A percentile compares a stretch with the other conserved stretches of the same genome.
phyloP scores from a whole-genome alignment of 1,140 invertebrate species.

The Conopomorpha cramerella region DNA sequence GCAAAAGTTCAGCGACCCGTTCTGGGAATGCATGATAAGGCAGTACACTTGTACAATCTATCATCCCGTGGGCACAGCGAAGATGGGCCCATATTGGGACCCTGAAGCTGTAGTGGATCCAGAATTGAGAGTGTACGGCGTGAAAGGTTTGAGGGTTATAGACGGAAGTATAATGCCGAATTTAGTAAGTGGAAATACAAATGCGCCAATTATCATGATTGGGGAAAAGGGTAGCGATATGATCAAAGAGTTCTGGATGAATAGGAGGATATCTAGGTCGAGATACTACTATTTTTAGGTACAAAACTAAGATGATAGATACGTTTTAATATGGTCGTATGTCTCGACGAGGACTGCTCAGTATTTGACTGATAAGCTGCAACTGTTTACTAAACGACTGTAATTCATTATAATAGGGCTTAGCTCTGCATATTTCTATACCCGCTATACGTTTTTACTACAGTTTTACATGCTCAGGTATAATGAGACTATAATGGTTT shows the following conservation, averaged over 20 bases:
- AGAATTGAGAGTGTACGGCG: conserved; percentile 77
- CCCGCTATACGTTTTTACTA: no score
- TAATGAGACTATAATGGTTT: no score
- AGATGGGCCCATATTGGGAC: conserved; percentile 90
- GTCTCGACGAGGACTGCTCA: no score
- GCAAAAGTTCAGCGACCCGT: conserved; percentile 69
- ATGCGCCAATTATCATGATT: conserved; percentile 84
- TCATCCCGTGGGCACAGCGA: conserved; percentile 88
- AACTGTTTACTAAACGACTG: no score
- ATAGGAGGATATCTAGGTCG: conserved; percentile 24
- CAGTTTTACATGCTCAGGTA: no score
- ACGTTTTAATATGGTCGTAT: no score
- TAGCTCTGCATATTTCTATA: no score
- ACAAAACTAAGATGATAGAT: no score
- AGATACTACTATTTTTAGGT: conserved; percentile 29
- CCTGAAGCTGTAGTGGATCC: conserved; percentile 86
- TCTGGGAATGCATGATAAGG: conserved; percentile 84
- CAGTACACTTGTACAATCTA: conserved; percentile 82
- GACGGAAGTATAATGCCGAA: conserved; percentile 87
- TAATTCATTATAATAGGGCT: no score
- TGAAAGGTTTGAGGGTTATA: conserved; percentile 79
- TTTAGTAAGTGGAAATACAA: conserved; percentile 82
- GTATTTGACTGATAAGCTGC: no score
- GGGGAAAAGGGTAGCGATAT: conserved; percentile 82
- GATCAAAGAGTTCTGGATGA: conserved; percentile 81